phyloP scores from a whole-genome alignment of 2,888 invertebrate species.

The Camptogramma bilineatum region DNA sequence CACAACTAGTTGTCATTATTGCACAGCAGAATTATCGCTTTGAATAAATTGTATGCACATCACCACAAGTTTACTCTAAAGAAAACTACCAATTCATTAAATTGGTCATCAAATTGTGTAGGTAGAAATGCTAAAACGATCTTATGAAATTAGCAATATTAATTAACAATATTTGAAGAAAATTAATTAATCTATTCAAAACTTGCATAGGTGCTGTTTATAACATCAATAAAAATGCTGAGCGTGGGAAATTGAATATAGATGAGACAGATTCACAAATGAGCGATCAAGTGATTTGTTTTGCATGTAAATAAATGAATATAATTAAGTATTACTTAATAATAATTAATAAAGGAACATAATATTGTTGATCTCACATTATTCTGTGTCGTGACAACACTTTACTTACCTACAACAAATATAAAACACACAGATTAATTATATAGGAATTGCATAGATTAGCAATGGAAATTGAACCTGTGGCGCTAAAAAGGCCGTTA shows the following conservation, averaged over 20 bases:
- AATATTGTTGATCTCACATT: too few species aligned
- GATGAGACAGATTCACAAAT: conserved; percentile 4
- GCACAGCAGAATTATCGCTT: not conserved
- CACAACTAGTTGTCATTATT: too few species aligned
- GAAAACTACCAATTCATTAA: not conserved
- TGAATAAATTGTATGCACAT: not conserved
- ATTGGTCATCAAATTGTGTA: not conserved
- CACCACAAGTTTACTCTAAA: not conserved
- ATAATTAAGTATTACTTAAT: too few species aligned
- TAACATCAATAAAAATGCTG: conserved; percentile 16
- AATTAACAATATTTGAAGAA: conserved; percentile 1
- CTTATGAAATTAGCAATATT: not conserved
- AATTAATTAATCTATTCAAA: conserved; percentile 12
- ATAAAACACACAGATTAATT: too few species aligned
- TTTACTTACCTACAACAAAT: too few species aligned
- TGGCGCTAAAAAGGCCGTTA: too few species aligned
- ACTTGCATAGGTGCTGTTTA: conserved; percentile 4
- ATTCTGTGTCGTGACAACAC: too few species aligned
- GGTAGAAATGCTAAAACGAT: not conserved
- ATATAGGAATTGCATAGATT: too few species aligned
- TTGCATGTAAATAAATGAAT: not conserved
- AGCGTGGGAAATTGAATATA: conserved; percentile 28
- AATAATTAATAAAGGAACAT: too few species aligned
- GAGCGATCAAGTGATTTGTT: not conserved
- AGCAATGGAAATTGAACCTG: too few species aligned